Conservation (phyloP, 2,113 vertebrate species). For the Sitta europaea region DNA sequence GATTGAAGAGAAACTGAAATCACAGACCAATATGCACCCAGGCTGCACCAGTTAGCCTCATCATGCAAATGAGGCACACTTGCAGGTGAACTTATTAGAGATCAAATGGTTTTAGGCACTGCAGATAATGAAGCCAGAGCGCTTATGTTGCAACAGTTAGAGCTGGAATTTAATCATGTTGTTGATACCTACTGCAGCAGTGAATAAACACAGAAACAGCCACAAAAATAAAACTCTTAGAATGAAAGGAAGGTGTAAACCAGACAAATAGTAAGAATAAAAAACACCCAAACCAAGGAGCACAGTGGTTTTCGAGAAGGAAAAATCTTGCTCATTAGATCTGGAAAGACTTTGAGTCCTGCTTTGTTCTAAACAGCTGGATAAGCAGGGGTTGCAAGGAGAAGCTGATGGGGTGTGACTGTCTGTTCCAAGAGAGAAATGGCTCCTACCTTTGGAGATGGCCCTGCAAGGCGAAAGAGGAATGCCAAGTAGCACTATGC, state of each 20-base stretch:
- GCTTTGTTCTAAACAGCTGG: background rate
- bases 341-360: background rate
- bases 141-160: constrained; percentile 40
- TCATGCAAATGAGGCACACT: constrained; percentile 58
- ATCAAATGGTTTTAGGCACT: constrained; percentile 65
- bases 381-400: background rate
- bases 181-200: constrained; percentile 47
- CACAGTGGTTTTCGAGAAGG: background rate
- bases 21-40: constrained; percentile 52
- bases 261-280: constrained; percentile 5
- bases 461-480: background rate
- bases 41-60: constrained; percentile 60
- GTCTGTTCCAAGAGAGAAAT: background rate
- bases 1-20: constrained; percentile 49
- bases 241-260: constrained; percentile 24
- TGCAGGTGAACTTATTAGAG: constrained; percentile 62
- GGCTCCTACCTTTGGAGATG: background rate
- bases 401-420: background rate
- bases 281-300: background rate
- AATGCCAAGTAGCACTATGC: background rate
- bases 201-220: constrained; percentile 37
- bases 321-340: background rate
- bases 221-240: constrained; percentile 45
- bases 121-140: constrained; percentile 45
- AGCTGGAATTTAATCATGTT: constrained; percentile 60